phyloP scores from a whole-genome alignment of 2,797 vertebrate genomes.

The Acipenser oxyrinchus region DNA sequence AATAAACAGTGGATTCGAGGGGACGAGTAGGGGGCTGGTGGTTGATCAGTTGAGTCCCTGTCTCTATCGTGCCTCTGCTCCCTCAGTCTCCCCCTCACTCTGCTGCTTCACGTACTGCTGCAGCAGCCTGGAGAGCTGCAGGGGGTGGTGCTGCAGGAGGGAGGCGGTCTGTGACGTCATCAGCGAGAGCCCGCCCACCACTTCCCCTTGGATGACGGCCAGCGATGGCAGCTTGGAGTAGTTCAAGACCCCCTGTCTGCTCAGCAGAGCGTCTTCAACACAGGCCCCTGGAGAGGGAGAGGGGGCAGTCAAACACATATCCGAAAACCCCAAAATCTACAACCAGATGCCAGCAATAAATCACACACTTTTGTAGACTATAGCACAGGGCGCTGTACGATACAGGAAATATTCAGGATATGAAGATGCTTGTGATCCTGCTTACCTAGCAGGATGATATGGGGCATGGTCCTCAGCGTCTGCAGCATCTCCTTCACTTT shows the following conservation, averaged over 20 bases:
- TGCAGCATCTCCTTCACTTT: constrained; percentile 78
- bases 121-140: constrained; percentile 62
- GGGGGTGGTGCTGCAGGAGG: constrained; percentile 64
- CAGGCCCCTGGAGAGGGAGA: constrained; percentile 63
- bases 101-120: constrained; percentile 68
- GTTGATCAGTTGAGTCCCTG: not conserved
- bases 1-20: too few relatives aligned
- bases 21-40: too few relatives aligned
- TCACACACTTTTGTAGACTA: not conserved
- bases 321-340: too few relatives aligned
- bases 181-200: constrained; percentile 62
- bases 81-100: not conserved
- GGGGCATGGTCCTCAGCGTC: constrained; percentile 55
- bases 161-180: constrained; percentile 57
- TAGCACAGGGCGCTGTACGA: not conserved
- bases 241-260: constrained; percentile 62
- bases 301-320: not conserved
- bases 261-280: constrained; percentile 76
- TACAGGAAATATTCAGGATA: not conserved
- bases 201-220: constrained; percentile 55
- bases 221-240: constrained; percentile 73
- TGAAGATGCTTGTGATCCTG: not conserved
- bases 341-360: not conserved
- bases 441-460: constrained; percentile 76
- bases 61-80: not conserved